Evolutionary conservation across 2,113 vertebrate species (phyloP), one percentile per base, ranked within the genome.

Genomic region (Heterotis niloticus): DNA sequence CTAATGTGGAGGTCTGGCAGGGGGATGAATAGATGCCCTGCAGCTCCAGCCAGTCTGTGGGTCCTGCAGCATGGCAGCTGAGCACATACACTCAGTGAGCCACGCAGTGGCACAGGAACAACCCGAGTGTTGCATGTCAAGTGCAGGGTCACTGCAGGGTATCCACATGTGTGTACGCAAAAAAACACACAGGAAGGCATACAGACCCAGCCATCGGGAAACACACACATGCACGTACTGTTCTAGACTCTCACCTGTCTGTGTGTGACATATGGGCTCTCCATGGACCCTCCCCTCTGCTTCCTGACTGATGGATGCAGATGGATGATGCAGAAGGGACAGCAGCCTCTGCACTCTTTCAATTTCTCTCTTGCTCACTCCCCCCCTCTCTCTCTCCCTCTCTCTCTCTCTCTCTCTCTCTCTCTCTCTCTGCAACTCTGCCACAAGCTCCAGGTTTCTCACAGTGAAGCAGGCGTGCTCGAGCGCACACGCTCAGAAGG

Each of bases 301-400:
- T 85, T 70, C 83, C 65, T 76, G 76, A 71, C 81, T 85, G 83
- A 87, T 84, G 82, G 84, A 86, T 85, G 82, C 78, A 82, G 80
- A 80, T 83, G 79, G 80, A 79, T 79, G 83, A 84, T 81, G 73
- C 82, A 77, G 80, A 23, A 77, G 78, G 62, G 57, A 77, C 76
- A 56, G 29, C 80, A 59, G 64, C 79, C 71, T 80, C 74, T 64
- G 29, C 52, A 44, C 80, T 78, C 73, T 79, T 79, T 79, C 77
- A 56, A n/a, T 66, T 64, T 2, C 54, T 65, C 79, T 66, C 76
- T 70, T 28, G 52, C 75, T 51, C 57, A 26, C 67, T 71, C 71
- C 65, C 64, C 54, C 23, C 60, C 70, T 64, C 65, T 80, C 69
- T 23, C 62, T 80, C 60, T 74, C 78, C 70, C n/a, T 28, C 67